phyloP scores from a whole-genome alignment of 1,140 invertebrate species.

The Prorops nasuta region DNA sequence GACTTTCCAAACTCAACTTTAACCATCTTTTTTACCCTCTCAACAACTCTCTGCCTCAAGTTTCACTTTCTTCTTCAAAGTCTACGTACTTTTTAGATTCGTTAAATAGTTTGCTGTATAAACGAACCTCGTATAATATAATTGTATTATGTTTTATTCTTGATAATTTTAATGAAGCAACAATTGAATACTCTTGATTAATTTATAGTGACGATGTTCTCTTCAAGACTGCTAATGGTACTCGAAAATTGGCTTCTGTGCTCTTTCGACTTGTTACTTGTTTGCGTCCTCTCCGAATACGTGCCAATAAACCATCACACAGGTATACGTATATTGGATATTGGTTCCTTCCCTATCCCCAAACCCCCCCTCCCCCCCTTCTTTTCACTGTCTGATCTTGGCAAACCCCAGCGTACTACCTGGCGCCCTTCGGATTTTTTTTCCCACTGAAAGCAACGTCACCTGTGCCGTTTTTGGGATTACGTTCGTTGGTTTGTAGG shows the following conservation, averaged over 20 bases:
- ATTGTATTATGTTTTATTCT: too few relatives aligned
- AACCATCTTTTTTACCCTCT: not conserved
- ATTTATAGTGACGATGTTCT: too few relatives aligned
- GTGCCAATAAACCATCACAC: conserved; percentile 27
- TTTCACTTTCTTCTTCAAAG: too few relatives aligned
- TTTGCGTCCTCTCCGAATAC: conserved; percentile 6
- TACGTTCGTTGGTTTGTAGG: conserved; percentile 45
- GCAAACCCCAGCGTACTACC: conserved; percentile 9
- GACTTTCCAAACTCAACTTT: not conserved
- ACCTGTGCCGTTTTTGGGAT: conserved; percentile 54
- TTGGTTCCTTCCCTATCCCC: conserved; percentile 23
- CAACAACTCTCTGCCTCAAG: not conserved
- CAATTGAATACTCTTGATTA: too few relatives aligned
- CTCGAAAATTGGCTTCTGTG: conserved; percentile 35
- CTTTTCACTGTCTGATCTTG: not conserved
- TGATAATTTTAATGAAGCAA: too few relatives aligned
- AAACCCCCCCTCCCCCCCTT: not conserved
- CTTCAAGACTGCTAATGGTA: conserved; percentile 11
- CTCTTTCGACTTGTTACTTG: conserved; percentile 23
- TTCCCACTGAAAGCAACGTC: conserved; percentile 39
- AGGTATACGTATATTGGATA: conserved; percentile 33
- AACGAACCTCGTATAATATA: too few relatives aligned
- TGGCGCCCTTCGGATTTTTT: conserved; percentile 25
- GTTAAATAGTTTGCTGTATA: too few relatives aligned
- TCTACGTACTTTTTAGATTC: too few relatives aligned